A percentile compares a stretch with the other conserved stretches of the same genome.
These are phyloP conservation scores for Sinopyrophorus schimmeli DNA, from an alignment of 2,888 invertebrate genomes.

Conservation along the genomic window DNA sequence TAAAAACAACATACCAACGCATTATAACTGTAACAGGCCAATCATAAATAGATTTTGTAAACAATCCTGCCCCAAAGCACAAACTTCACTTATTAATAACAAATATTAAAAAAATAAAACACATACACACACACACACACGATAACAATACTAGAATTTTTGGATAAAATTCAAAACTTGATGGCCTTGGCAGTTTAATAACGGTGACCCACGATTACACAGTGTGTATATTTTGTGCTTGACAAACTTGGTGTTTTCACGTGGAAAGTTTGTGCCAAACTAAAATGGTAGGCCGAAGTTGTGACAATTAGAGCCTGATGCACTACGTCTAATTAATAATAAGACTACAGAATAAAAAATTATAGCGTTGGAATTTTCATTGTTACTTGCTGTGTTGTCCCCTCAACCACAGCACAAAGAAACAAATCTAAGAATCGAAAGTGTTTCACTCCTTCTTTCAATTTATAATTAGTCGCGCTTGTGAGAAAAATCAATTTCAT, in stretches of 20 bases:
- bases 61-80: conserved; percentile 32
- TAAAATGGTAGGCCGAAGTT: conserved; percentile 27
- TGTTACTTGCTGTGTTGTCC: too few species aligned
- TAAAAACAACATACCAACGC: conserved; percentile 40
- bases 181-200: conserved; percentile 20
- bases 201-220: conserved; percentile 6
- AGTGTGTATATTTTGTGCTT: too few species aligned
- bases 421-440: too few species aligned
- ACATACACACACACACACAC: conserved; percentile 9
- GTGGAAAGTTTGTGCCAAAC: conserved; percentile 29
- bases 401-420: too few species aligned
- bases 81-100: conserved; percentile 29
- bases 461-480: too few species aligned
- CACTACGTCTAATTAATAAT: too few species aligned
- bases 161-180: conserved; percentile 8
- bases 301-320: conserved; percentile 22
- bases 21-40: conserved; percentile 35
- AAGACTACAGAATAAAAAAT: too few species aligned
- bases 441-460: too few species aligned
- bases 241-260: too few species aligned
- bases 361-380: too few species aligned
- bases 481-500: too few species aligned
- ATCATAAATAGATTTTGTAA: conserved; percentile 31
- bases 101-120: conserved; percentile 10
- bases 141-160: conserved; percentile 15